Base-by-base conservation (phyloP, 2,888 invertebrate genomes). In the Chirona hameri region DNA sequence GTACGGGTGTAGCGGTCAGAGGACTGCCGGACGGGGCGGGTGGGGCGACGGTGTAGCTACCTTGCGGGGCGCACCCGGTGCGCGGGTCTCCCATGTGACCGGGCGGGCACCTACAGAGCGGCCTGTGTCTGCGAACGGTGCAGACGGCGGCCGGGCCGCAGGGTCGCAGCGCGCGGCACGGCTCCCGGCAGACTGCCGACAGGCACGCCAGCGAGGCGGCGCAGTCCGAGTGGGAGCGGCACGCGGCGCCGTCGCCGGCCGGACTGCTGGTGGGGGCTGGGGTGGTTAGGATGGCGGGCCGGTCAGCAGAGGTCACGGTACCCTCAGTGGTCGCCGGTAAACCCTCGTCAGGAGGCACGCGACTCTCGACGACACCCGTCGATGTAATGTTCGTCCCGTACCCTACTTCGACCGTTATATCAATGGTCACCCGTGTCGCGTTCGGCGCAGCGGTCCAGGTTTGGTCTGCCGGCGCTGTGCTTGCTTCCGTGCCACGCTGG, bases 81-180 rank as follows among this genome's bases (percentile, higher is more conserved):
- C 91, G 90, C 9, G 95, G 92, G 89, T 95, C 95, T 14, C 96
- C 96, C 46, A 95, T 89, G 87, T 94, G 92, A 80, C 94, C 95
- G 80, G 92, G 85, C 48, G 91, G 90, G 87, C 96, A 97, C 57
- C 82, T 83, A 82, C 87, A 88, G n/a, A 84, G 85, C 0, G 87
- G 85, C 57, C 85, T 83, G 83, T 88, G 88, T 85, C 90, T 90
- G 81, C 89, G 88, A 0, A 89, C 87, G 93, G 94, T 81, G 92
- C 93, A 88, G 92, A 94, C 46, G 91, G 93, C 60, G 92, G 92
- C 92, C 82, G 86, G 82, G 90, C 92, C 88, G 93, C 93, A 83
- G 92, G 90, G 83, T 39, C 72, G 81, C 29, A 69, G 80, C 52
- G 81, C 69, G 14, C 60, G 39, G 79, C 84, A 84, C 21, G 83